These are phyloP conservation scores for Luidia sarsii DNA, from an alignment of 53 echinoderm and acorn worm genomes.

Conservation along the genomic window DNA sequence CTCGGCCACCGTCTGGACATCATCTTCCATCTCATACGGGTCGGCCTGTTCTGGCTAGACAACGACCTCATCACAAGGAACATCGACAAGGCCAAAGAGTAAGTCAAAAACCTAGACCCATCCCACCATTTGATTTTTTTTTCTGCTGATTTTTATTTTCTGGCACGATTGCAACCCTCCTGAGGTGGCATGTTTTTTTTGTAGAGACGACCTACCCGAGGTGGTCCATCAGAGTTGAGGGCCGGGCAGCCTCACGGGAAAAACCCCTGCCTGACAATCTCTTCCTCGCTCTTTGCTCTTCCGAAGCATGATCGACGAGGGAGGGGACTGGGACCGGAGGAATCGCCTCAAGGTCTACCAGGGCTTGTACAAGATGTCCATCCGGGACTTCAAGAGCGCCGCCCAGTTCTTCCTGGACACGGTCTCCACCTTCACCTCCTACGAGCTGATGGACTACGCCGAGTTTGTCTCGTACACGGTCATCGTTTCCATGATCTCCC, in stretches of 20 bases:
- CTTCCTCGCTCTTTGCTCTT: too few species aligned
- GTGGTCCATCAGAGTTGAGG: too few species aligned
- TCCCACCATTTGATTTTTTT: neutral
- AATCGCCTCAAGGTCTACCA: constrained; percentile 99
- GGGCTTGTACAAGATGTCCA: constrained; percentile 87
- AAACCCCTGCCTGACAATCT: too few species aligned
- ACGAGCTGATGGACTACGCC: constrained; percentile 98
- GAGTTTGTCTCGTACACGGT: constrained; percentile 95
- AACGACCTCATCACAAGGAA: constrained; percentile 96
- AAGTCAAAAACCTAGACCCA: neutral
- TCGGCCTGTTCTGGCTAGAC: constrained; percentile 85
- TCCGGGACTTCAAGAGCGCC: constrained; percentile 84
- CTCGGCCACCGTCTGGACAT: constrained; percentile 95
- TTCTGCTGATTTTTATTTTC: neutral
- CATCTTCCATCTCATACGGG: constrained; percentile 92
- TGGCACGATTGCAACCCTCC: too few species aligned
- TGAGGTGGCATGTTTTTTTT: too few species aligned
- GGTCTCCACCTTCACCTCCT: constrained; percentile 98
- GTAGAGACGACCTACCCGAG: too few species aligned
- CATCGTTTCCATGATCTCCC: constrained; percentile 84
- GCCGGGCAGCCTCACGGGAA: too few species aligned
- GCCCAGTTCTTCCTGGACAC: constrained; percentile 96
- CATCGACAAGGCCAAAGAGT: constrained; percentile 98
- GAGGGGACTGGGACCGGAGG: constrained; percentile 97
- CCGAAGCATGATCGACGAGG: constrained; percentile 98